Base-by-base conservation (phyloP, 1,140 invertebrate genomes). In the Phortica variegata region DNA sequence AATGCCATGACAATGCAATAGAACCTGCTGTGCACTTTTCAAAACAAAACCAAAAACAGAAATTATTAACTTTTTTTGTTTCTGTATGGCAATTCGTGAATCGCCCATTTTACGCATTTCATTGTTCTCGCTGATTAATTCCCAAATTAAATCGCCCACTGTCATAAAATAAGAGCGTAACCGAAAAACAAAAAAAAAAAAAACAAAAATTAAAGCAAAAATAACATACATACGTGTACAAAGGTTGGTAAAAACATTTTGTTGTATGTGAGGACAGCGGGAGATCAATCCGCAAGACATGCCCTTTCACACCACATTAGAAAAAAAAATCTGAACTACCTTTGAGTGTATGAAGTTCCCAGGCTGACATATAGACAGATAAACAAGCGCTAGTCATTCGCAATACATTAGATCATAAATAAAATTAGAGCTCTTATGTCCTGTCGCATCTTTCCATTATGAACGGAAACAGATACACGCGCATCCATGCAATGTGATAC, bases 281-380 rank as follows among this genome's bases (percentile, higher is more conserved):
- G 63, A 68, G 68, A 68, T 68, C 63, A 68, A 54, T 68, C 63
- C 63, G 60, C 63, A 68, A 58, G 58, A 68, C 63, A 68, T 68
- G 63, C 63, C 63, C 65, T 68, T 68, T 68, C 63, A 63, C 63
- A 68, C 63, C 61, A 52, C 57, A 42, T 58, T 58, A 26, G 23
- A 10, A 5, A 10, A 26, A 26, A 5, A 26, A 26, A 59, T 56
- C 57, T 49, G 50, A 46, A 50, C 45, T 49, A 44, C 38, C 43
- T 34, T 31, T 12, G 8, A 31, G 12, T 23, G 16, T 9, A 29
- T 18, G 36, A 16, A 7, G 26, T 21, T 20, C 15, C 21, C 36
- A 43, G 36, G 21, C 38, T 18, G 16, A 23, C 15, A n/a, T 16
- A 38, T 16, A 15, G 10, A 15, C 20, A 12, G 15, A 21, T 43